These are phyloP conservation scores for Meandrusa payeni DNA, from an alignment of 2,888 invertebrate species.

Conservation along the genomic window DNA sequence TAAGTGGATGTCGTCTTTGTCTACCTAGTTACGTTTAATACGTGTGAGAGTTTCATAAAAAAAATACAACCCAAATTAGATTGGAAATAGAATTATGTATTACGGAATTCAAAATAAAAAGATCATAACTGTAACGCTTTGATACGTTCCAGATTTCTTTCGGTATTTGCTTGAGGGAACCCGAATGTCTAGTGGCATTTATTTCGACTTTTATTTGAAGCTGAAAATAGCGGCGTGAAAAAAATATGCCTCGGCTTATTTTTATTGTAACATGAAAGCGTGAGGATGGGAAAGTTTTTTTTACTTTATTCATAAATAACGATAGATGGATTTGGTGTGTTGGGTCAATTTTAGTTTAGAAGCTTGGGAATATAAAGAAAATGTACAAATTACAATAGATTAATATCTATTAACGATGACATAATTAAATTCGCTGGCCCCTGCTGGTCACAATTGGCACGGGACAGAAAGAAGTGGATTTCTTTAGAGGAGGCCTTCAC, in stretches of 20 bases:
- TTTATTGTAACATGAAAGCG: constrained; percentile 50
- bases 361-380: too few species aligned
- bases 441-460: too few species aligned
- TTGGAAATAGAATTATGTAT: background rate
- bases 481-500: too few species aligned
- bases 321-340: constrained; percentile 49
- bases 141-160: constrained; percentile 11
- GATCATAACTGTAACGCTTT: constrained; percentile 3
- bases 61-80: too few species aligned
- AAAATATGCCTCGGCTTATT: constrained; percentile 40
- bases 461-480: too few species aligned
- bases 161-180: constrained; percentile 26
- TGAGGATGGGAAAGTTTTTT: constrained; percentile 38
- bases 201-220: constrained; percentile 44
- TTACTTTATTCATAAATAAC: constrained; percentile 45
- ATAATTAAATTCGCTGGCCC: too few species aligned
- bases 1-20: too few species aligned
- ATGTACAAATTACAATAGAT: too few species aligned
- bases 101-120: constrained; percentile 3
- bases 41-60: too few species aligned
- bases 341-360: constrained; percentile 43
- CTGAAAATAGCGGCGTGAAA: constrained; percentile 40
- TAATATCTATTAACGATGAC: too few species aligned
- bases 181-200: constrained; percentile 36
- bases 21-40: too few species aligned